Conservation (phyloP, 2,888 invertebrate species). For the Ceriagrion tenellum region DNA sequence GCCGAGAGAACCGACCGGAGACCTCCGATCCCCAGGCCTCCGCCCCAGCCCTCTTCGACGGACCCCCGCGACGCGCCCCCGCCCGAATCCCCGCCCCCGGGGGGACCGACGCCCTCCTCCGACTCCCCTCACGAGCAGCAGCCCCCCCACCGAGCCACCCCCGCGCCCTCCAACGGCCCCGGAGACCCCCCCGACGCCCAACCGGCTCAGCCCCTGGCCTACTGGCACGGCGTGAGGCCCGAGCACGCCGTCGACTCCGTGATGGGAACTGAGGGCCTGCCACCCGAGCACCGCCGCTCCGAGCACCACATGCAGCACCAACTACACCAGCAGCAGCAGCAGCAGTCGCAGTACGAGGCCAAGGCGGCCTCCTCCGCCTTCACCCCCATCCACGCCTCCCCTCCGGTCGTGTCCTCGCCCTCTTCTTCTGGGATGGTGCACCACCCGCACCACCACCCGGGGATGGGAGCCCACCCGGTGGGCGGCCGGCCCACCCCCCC, state of each 20-base stretch:
- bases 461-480: slow-evolving; percentile 70
- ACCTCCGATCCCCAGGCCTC: slow-evolving; percentile 83
- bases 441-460: slow-evolving; percentile 80
- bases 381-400: slow-evolving; percentile 95
- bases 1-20: slow-evolving; percentile 94
- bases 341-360: slow-evolving; percentile 72
- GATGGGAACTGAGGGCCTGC: slow-evolving; percentile 72
- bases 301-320: slow-evolving; percentile 73
- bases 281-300: slow-evolving; percentile 71
- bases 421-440: slow-evolving; percentile 80
- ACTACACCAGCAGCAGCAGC: slow-evolving; percentile 69
- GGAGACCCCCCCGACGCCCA: slow-evolving; percentile 73
- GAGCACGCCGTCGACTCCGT: slow-evolving; percentile 83
- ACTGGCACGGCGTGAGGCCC: slow-evolving; percentile 93
- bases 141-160: slow-evolving; percentile 61
- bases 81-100: slow-evolving; percentile 49
- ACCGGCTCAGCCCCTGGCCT: slow-evolving; percentile 83
- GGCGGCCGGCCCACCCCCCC: slow-evolving; percentile 71
- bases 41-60: slow-evolving; percentile 61
- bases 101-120: slow-evolving; percentile 31
- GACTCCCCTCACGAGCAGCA: slow-evolving; percentile 53
- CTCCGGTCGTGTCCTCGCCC: slow-evolving; percentile 79
- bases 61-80: slow-evolving; percentile 66
- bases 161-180: slow-evolving; percentile 68
- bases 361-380: slow-evolving; percentile 91